A percentile compares a stretch with the other conserved stretches of the same genome.
Evolutionary conservation across 2,113 vertebrate species (phyloP).

Genomic region (Trachemys scripta): DNA sequence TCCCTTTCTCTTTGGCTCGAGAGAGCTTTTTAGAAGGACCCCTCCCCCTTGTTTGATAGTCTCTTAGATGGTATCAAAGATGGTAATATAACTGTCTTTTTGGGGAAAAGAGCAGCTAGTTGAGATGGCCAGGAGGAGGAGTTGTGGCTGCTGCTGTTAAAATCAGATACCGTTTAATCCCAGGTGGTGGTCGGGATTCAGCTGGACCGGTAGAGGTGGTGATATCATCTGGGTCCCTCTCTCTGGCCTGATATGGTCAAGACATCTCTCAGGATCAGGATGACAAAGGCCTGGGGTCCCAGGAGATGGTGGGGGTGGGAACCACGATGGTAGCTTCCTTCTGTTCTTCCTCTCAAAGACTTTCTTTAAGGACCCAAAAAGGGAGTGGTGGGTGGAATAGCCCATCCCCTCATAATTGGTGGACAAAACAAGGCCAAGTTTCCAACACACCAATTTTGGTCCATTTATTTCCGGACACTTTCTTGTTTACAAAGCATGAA

Average conservation of each 20-base stretch:
- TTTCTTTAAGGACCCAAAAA: neutral
- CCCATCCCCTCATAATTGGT: neutral
- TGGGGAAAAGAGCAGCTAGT: neutral
- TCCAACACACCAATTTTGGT: neutral
- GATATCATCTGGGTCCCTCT: neutral
- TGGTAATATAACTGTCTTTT: neutral
- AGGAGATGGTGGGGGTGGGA: neutral
- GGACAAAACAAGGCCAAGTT: neutral
- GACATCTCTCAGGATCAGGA: neutral
- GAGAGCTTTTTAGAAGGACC: neutral
- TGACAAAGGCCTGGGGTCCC: neutral
- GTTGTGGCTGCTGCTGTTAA: neutral
- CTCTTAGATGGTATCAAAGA: neutral
- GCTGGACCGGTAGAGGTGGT: neutral
- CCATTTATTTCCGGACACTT: neutral
- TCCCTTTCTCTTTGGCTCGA: neutral
- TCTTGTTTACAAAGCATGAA: neutral
- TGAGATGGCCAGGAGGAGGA: neutral
- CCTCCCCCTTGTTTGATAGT: neutral
- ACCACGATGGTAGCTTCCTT: neutral
- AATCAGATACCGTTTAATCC: neutral
- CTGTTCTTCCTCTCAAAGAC: neutral
- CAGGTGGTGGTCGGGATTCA: neutral
- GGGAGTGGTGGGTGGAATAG: neutral
- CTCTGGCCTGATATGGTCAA: neutral